Base-by-base conservation (phyloP, 2,888 invertebrate species). In the Myopa tessellatipennis region DNA sequence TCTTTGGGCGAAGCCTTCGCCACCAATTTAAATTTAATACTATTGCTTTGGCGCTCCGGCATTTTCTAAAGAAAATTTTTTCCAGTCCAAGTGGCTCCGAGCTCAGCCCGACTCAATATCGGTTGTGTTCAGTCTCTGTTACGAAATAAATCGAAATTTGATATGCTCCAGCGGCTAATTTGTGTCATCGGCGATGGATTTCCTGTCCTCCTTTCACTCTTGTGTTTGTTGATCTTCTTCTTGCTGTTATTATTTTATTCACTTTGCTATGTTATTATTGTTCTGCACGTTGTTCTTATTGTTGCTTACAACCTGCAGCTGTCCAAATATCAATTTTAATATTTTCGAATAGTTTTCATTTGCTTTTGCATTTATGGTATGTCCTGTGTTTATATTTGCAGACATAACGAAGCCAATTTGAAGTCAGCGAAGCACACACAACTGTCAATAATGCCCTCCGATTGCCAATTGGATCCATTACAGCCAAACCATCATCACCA, bases 361-460 rank as follows among this genome's bases (percentile, higher is more conserved):
- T 63, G 18, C 77, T 78, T 81, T 81, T 83, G 55, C 83, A 83
- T 65, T 67, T 67, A 38, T 14, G 34, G 26, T 26, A 26, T 69
- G 4, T 18, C 36, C 40, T 69, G 8, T 55, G 55, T 55, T 55
- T 55, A 55, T n/a, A 83, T 83, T 83, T 84, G 76, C 83, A 89
- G 90, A 83, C 86, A 87, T 85, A 86, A 85, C 80, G 89, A 89
- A 83, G 87, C 86, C 82, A 89, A 87, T 85, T 84, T 90, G 81
- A 89, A 89, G 85, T 87, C 89, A 81, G 86, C 88, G 78, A 89
- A 89, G 85, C 90, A 90, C 82, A 89, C 89, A 78, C 89, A 90
- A 85, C 84, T 90, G 79, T 88, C 89, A 78, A 87, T 89, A 85
- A 75, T 75, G 75, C 88, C 89, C 82, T 85, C 89, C 79, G 89